These are phyloP conservation scores for Theonella swinhoei DNA, from an alignment of 37 sponge, comb jelly and placozoan species.

Conservation along the genomic window DNA sequence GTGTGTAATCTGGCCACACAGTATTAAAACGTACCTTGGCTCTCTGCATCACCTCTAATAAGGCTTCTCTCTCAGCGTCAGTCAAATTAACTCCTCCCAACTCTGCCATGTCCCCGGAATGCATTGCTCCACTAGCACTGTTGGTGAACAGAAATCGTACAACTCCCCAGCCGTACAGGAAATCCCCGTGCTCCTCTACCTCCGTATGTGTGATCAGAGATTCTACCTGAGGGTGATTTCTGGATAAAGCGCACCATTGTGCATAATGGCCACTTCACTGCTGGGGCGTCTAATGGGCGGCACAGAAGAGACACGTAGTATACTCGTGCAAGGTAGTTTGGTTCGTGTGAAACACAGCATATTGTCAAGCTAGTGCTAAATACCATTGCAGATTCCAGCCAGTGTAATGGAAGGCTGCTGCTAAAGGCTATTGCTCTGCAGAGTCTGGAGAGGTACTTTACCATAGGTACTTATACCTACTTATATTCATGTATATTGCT, in stretches of 20 bases:
- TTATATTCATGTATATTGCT: background rate
- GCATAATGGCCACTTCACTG: slow-evolving; percentile 10
- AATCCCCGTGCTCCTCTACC: too few species aligned
- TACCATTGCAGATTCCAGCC: slow-evolving; percentile 7
- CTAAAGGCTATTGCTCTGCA: slow-evolving; percentile 7
- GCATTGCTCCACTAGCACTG: too few species aligned
- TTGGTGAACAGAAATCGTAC: too few species aligned
- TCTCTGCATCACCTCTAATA: slow-evolving; percentile 62
- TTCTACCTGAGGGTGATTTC: too few species aligned
- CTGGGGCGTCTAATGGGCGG: slow-evolving; percentile 17
- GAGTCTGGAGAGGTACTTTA: background rate
- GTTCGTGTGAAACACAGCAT: background rate
- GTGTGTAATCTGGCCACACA: background rate
- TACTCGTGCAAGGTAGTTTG: slow-evolving; percentile 17
- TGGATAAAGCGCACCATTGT: too few species aligned
- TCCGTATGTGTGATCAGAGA: too few species aligned
- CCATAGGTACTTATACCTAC: too few species aligned
- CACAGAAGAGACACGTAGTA: background rate
- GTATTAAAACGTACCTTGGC: slow-evolving; percentile 49
- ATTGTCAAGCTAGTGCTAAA: background rate
- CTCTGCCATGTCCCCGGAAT: slow-evolving; percentile 38
- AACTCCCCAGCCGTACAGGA: too few species aligned
- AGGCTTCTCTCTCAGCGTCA: slow-evolving; percentile 42
- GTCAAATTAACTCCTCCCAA: slow-evolving; percentile 21
- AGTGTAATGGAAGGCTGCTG: slow-evolving; percentile 19